Base-by-base conservation (phyloP, 2,888 invertebrate genomes). In the Hirtodrosophila trivittata region DNA sequence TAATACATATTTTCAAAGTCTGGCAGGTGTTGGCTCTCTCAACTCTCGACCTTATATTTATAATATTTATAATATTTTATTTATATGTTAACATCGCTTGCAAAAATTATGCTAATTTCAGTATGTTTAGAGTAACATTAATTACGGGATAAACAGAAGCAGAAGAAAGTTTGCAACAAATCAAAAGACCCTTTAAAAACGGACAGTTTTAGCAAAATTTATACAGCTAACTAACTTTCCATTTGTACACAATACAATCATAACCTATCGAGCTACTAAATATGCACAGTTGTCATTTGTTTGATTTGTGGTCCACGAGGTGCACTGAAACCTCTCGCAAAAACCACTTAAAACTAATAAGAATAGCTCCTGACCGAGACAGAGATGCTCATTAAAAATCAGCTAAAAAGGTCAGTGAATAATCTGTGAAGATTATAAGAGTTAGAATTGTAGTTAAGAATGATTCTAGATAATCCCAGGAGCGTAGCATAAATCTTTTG, bases 141-240 rank as follows among this genome's bases (percentile, higher is more conserved):
- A 13, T 13, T n/a, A n/a, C 4, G 14, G 16, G 10, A 16, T 50
- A 13, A 52, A 30, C 43, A 28, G 51, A 47, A 38, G 16, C 58
- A 21, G 35, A 54, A 45, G 68, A 69, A 69, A 69, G 69, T 55
- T 54, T 30, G 16, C n/a, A n/a, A n/a, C n/a, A n/a, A n/a, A n/a
- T n/a, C n/a, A n/a, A n/a, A n/a, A n/a, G n/a, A n/a, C n/a, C n/a
- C n/a, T n/a, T n/a, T n/a, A n/a, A n/a, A n/a, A n/a, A n/a, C n/a
- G n/a, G n/a, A n/a, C n/a, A 25, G 25, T 25, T 3, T 25, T 6
- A 3, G 25, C 38, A 33, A 28, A 8, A 35, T 12, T 35, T 35
- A 35, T 12, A 33, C 28, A 30, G 8, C n/a, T 10, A 0, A 7
- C 9, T n/a, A 26, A 43, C 52, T 63, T 63, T 68, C 64, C 33